Conservation (phyloP, 2,888 invertebrate species). For the Linnaemya vulpina region DNA sequence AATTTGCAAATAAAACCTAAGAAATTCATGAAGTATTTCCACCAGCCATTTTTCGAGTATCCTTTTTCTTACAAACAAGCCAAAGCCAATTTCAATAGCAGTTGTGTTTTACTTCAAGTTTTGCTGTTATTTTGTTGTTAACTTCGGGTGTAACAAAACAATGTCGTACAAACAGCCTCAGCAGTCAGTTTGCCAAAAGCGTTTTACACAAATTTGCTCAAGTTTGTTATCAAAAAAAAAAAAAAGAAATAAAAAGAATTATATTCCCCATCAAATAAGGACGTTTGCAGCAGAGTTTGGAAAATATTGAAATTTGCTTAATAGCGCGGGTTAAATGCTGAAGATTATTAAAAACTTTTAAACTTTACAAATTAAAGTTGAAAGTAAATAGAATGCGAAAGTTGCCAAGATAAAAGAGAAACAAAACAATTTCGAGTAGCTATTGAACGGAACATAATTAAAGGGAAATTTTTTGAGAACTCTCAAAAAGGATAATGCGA, state of each 20-base stretch:
- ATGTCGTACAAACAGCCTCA: slow-evolving; percentile 61
- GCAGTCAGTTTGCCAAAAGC: slow-evolving; percentile 57
- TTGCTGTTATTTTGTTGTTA: slow-evolving; percentile 30
- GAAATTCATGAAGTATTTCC: not conserved
- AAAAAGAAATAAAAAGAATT: not conserved
- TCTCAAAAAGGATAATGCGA: not conserved
- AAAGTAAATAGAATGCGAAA: not conserved
- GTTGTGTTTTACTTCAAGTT: slow-evolving; percentile 1
- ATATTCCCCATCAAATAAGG: not conserved
- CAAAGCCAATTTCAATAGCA: not conserved
- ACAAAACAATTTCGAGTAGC: not conserved
- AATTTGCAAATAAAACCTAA: not conserved
- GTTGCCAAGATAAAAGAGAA: slow-evolving; percentile 9
- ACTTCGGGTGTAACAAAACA: slow-evolving; percentile 62
- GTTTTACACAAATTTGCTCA: slow-evolving; percentile 37
- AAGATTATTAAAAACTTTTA: slow-evolving; percentile 18
- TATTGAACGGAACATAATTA: slow-evolving; percentile 18
- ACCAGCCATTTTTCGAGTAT: not conserved
- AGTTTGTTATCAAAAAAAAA: slow-evolving; percentile 13
- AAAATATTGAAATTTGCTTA: not conserved
- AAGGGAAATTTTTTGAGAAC: slow-evolving; percentile 14
- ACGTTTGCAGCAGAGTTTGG: slow-evolving; percentile 19
- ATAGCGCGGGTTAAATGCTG: slow-evolving; percentile 25
- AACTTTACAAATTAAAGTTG: not conserved
- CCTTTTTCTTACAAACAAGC: not conserved